Conservation (phyloP, 2,888 invertebrate genomes). For the Tromatobia lineatoria region DNA sequence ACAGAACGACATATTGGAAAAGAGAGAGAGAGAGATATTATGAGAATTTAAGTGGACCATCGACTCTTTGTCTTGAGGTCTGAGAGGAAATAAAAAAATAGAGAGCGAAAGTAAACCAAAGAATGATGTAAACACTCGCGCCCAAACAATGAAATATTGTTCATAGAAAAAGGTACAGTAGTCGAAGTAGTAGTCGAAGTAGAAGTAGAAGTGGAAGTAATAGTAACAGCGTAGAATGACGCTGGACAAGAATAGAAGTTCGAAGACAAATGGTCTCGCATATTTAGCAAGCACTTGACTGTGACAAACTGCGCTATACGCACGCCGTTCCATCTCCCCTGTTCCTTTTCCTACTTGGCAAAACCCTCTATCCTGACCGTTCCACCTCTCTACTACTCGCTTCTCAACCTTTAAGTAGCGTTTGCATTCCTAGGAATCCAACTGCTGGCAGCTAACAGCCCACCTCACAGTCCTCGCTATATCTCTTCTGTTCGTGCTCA, state of each 20-base stretch:
- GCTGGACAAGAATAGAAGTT: slow-evolving; percentile 76
- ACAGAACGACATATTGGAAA: not conserved
- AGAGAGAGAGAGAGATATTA: not conserved
- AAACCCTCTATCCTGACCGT: slow-evolving; percentile 32
- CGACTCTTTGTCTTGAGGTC: not conserved
- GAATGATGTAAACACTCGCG: slow-evolving; percentile 30
- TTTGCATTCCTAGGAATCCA: slow-evolving; percentile 68
- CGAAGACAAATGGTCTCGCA: slow-evolving; percentile 83
- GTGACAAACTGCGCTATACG: slow-evolving; percentile 82
- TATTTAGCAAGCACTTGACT: slow-evolving; percentile 83
- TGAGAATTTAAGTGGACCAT: slow-evolving; percentile 1
- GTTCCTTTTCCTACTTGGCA: slow-evolving; percentile 42
- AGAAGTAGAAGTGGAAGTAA: slow-evolving; percentile 3
- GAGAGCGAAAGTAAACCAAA: slow-evolving; percentile 15
- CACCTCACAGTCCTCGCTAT: slow-evolving; percentile 22
- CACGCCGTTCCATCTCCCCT: slow-evolving; percentile 65
- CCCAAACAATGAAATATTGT: slow-evolving; percentile 75
- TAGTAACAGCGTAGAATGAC: slow-evolving; percentile 74
- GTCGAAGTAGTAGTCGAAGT: slow-evolving; percentile 1
- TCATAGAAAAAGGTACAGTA: slow-evolving; percentile 63
- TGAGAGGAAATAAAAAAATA: not conserved
- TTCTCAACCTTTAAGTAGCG: slow-evolving; percentile 40
- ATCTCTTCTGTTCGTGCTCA: slow-evolving; percentile 21
- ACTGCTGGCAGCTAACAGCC: slow-evolving; percentile 34
- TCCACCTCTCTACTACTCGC: slow-evolving; percentile 8